Percentiles rank a stretch among this genome's conserved stretches.
phyloP scores from a whole-genome alignment of 2,888 invertebrate species.

The Hartigia nigra region DNA sequence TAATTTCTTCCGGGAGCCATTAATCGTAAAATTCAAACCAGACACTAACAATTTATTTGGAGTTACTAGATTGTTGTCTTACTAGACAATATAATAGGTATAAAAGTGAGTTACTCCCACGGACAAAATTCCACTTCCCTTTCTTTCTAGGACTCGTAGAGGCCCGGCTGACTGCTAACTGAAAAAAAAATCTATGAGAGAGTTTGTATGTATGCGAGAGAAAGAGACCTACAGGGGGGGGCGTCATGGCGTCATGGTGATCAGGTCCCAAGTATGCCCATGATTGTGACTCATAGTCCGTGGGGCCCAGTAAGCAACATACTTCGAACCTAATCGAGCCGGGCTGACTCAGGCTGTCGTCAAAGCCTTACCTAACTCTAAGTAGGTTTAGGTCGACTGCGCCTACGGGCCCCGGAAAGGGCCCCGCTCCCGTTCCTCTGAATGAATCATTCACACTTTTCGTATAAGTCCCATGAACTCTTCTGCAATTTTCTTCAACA shows the following conservation, averaged over 20 bases:
- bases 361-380: constrained; percentile 38
- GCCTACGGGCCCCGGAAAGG: neutral
- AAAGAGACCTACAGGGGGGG: constrained; percentile 10
- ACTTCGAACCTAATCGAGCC: constrained; percentile 41
- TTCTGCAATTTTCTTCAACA: neutral
- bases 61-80: neutral
- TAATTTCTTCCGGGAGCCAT: neutral
- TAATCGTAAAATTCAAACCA: neutral
- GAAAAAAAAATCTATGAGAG: neutral
- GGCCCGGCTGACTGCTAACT: neutral
- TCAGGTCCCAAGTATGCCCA: neutral
- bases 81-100: neutral
- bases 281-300: constrained; percentile 1
- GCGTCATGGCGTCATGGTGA: neutral
- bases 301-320: constrained; percentile 10
- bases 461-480: neutral
- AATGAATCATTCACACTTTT: neutral
- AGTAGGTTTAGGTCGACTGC: constrained; percentile 38
- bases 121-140: neutral
- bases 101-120: neutral
- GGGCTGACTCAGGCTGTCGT: constrained; percentile 40
- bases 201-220: constrained; percentile 9
- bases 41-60: neutral
- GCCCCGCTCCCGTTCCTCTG: neutral
- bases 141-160: neutral